Conservation (phyloP, 2,113 vertebrate genomes). For the Sus scrofa region T2T-Sscrofa CM000821.6:455501-456000, state of each 20-base stretch:
- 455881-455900: not conserved
- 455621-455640: not conserved
- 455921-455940: not conserved
- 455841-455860: not conserved
- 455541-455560: not conserved
- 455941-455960: not conserved
- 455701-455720: not conserved
- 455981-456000: not conserved
- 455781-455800: not conserved
- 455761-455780: not conserved
- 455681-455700: not conserved
- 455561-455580: not conserved
- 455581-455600: not conserved
- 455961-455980: not conserved
- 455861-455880: not conserved
- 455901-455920: not conserved
- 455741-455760: not conserved
- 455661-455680: not conserved
- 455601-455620: not conserved
- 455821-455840: not conserved
- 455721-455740: not conserved
- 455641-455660: not conserved
- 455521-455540: not conserved
- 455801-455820: not conserved
- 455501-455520: not conserved